Conservation (phyloP, 2,888 invertebrate genomes). For the Fragum fragum region DNA sequence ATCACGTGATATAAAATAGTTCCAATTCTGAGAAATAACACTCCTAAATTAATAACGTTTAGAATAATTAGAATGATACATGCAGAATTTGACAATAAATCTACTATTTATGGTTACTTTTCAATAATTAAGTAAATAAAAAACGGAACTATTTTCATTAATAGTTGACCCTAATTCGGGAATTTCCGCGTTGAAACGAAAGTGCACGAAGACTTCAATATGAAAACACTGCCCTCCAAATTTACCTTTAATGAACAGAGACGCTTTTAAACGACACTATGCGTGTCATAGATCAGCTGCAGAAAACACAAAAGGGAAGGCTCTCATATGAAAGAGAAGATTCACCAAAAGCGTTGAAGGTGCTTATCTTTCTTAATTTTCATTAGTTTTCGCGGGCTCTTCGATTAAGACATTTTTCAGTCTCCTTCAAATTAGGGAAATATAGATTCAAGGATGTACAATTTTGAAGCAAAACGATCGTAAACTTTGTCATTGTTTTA, state of each 20-base stretch:
- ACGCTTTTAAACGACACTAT: slow-evolving; percentile 12
- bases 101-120: too few relatives aligned
- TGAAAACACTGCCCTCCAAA: too few relatives aligned
- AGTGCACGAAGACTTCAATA: not conserved
- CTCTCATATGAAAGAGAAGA: slow-evolving; percentile 57
- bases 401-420: too few relatives aligned
- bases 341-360: slow-evolving; percentile 45
- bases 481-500: too few relatives aligned
- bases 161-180: not conserved
- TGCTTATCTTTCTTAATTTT: slow-evolving; percentile 19
- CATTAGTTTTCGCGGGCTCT: slow-evolving; percentile 9
- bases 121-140: not conserved
- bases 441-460: too few relatives aligned
- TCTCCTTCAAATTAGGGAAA: too few relatives aligned
- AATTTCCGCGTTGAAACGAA: not conserved
- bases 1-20: slow-evolving; percentile 28
- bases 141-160: not conserved
- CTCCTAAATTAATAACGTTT: too few relatives aligned
- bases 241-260: not conserved
- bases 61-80: too few relatives aligned
- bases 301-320: slow-evolving; percentile 46
- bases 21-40: not conserved
- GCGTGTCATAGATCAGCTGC: slow-evolving; percentile 48
- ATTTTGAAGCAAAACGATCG: too few relatives aligned
- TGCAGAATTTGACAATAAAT: too few relatives aligned